These are phyloP conservation scores for Ictidomys tridecemlineatus DNA, from an alignment of 2,113 vertebrate genomes.

Conservation along the genomic window DNA sequence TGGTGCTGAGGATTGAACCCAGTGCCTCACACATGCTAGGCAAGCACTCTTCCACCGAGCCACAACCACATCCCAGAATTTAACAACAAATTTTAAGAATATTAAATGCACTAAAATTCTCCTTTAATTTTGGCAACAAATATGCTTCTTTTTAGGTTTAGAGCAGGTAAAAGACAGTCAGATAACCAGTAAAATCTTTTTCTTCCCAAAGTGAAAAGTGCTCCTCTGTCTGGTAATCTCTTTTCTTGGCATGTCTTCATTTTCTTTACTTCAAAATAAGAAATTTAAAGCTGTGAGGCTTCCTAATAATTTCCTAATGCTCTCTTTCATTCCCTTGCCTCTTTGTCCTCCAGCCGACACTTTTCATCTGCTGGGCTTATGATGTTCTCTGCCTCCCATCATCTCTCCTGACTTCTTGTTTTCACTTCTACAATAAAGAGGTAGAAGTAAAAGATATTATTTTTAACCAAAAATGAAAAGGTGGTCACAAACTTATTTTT, in stretches of 20 bases:
- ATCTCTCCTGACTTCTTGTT: background rate
- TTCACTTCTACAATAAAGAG: background rate
- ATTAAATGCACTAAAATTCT: background rate
- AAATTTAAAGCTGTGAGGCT: background rate
- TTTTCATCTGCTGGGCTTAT: background rate
- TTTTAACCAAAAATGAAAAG: conserved; percentile 26
- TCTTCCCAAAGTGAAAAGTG: background rate
- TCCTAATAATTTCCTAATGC: background rate
- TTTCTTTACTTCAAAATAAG: conserved; percentile 25
- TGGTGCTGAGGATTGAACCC: too few relatives aligned
- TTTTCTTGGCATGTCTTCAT: background rate
- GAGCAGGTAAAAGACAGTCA: background rate
- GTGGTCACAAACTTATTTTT: background rate
- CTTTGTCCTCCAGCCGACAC: background rate
- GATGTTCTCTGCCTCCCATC: background rate
- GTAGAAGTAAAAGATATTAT: background rate
- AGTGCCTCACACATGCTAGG: too few relatives aligned
- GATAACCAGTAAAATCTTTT: background rate
- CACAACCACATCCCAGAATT: too few relatives aligned
- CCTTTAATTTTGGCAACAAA: background rate
- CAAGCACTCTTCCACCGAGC: too few relatives aligned
- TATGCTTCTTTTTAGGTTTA: background rate
- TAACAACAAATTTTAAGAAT: background rate
- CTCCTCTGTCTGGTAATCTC: background rate
- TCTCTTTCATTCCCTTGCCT: background rate